These are phyloP conservation scores for Porites rus DNA, from an alignment of 92 coral and sea anemone genomes.

Conservation along the genomic window DNA sequence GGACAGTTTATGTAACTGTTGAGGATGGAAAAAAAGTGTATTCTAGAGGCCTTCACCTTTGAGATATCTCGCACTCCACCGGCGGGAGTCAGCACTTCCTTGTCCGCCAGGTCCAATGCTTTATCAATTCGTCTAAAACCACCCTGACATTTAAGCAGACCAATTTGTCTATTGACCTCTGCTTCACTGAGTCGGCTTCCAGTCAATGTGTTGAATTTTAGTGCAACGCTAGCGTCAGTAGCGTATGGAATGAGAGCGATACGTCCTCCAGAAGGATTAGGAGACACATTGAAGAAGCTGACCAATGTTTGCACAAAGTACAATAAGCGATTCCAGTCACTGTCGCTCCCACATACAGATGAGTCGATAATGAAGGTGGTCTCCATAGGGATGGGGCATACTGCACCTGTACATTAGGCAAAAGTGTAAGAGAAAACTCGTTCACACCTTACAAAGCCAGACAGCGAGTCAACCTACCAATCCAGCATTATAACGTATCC, in stretches of 20 bases:
- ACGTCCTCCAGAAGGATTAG: constrained; percentile 44
- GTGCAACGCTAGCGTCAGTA: constrained; percentile 56
- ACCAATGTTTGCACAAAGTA: constrained; percentile 66
- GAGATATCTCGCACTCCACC: constrained; percentile 56
- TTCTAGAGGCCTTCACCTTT: not conserved
- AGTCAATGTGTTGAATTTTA: constrained; percentile 69
- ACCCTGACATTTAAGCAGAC: constrained; percentile 60
- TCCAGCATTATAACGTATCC: too few relatives aligned
- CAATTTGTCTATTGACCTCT: constrained; percentile 66
- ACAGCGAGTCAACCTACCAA: too few relatives aligned
- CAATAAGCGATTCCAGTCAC: constrained; percentile 71
- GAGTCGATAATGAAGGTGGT: constrained; percentile 82
- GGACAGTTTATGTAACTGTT: too few relatives aligned
- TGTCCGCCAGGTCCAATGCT: constrained; percentile 76
- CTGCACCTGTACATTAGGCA: constrained; percentile 25
- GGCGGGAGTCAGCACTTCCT: constrained; percentile 72
- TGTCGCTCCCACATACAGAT: constrained; percentile 74
- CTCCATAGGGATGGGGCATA: constrained; percentile 77
- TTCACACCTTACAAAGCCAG: too few relatives aligned
- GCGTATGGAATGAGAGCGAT: constrained; percentile 66
- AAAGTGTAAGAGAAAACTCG: not conserved
- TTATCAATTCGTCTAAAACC: constrained; percentile 76
- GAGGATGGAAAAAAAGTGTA: not conserved
- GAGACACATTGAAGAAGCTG: constrained; percentile 67
- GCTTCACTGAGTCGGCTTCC: constrained; percentile 62